phyloP scores from a whole-genome alignment of 2,888 invertebrate genomes.

The Clunio marinus region DNA sequence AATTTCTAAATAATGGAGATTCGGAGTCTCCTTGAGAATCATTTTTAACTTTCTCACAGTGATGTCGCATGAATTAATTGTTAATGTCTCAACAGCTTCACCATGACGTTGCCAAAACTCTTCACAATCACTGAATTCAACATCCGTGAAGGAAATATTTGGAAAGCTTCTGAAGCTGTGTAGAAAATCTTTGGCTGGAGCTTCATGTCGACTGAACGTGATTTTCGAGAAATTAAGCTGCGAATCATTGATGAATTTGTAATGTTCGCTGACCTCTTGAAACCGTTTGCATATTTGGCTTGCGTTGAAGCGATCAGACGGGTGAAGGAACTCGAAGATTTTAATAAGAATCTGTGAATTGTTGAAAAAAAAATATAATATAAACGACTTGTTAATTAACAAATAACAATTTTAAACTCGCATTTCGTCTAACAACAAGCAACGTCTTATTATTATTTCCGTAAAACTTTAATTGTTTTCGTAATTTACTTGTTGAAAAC shows the following conservation, averaged over 20 bases:
- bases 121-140: slow-evolving; percentile 46
- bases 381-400: background rate
- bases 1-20: slow-evolving; percentile 58
- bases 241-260: slow-evolving; percentile 50
- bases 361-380: background rate
- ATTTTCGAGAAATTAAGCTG: slow-evolving; percentile 47
- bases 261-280: slow-evolving; percentile 64
- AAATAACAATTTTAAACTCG: background rate
- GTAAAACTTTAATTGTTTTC: background rate
- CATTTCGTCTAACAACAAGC: too few species aligned
- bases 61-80: slow-evolving; percentile 59
- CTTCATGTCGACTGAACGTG: slow-evolving; percentile 46
- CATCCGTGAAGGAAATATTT: slow-evolving; percentile 46
- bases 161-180: slow-evolving; percentile 45
- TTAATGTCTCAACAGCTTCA: slow-evolving; percentile 55
- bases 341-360: slow-evolving; percentile 58
- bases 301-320: slow-evolving; percentile 62
- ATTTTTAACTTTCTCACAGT: slow-evolving; percentile 61
- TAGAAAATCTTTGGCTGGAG: slow-evolving; percentile 46
- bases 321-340: slow-evolving; percentile 60
- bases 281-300: slow-evolving; percentile 63
- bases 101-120: slow-evolving; percentile 59
- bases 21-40: slow-evolving; percentile 56
- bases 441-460: too few species aligned
- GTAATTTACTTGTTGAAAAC: background rate